Evolutionary conservation across 2,888 invertebrate species (phyloP).

Genomic region (Lasioglossum zephyrum): DNA sequence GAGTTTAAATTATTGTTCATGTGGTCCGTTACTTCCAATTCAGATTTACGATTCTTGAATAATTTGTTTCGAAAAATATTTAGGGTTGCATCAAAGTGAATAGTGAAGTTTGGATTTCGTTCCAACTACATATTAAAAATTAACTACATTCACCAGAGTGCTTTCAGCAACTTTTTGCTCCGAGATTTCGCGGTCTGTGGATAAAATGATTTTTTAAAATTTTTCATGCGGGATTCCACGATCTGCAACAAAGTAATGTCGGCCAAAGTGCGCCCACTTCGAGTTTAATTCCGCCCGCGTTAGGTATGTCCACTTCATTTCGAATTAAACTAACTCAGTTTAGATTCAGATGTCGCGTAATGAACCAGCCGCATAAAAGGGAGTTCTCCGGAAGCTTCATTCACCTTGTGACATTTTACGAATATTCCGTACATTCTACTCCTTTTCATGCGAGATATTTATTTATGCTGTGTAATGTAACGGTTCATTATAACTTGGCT

Average conservation of each 20-base stretch:
- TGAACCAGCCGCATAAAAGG: not conserved
- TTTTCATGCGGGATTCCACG: not conserved
- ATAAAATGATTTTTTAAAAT: not conserved
- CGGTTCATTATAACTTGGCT: not conserved
- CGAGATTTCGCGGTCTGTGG: not conserved
- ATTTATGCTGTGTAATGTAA: not conserved
- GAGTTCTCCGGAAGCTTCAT: not conserved
- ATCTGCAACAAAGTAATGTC: not conserved
- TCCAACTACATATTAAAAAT: not conserved
- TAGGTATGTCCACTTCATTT: not conserved
- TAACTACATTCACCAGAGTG: not conserved
- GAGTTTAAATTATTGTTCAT: not conserved
- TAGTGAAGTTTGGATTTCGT: no score
- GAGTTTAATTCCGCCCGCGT: not conserved
- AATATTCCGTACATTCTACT: not conserved
- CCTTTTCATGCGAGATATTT: not conserved
- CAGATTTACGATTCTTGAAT: not conserved
- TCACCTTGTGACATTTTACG: not conserved
- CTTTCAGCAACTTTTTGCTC: not conserved
- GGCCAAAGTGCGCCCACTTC: not conserved
- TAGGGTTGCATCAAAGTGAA: no score
- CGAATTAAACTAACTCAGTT: not conserved
- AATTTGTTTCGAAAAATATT: not conserved
- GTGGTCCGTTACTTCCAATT: not conserved
- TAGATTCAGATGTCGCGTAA: constrained; percentile 3